A percentile compares a stretch with the other conserved stretches of the same genome.
These are phyloP conservation scores for Ascaphus truei DNA, from an alignment of 2,113 vertebrate species.

Conservation along the genomic window DNA sequence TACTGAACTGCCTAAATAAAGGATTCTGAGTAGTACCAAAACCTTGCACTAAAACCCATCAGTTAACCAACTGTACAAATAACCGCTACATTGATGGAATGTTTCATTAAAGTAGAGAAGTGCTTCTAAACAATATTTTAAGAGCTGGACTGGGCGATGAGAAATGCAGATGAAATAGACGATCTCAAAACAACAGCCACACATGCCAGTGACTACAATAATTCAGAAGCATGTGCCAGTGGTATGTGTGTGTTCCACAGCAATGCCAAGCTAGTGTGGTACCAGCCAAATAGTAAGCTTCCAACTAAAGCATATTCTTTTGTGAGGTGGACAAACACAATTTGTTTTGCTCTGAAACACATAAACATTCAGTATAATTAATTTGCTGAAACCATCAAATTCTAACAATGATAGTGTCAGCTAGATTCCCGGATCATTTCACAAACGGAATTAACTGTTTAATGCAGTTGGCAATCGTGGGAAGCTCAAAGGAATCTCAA, in stretches of 20 bases:
- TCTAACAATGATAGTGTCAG: not conserved
- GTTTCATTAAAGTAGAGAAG: too few relatives aligned
- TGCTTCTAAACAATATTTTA: too few relatives aligned
- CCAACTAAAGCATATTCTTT: slow-evolving; percentile 8
- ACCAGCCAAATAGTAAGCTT: not conserved
- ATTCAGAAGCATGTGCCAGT: slow-evolving; percentile 3
- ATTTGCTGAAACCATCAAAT: not conserved
- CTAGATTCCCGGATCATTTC: not conserved
- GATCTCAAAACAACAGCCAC: not conserved
- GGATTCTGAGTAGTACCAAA: too few relatives aligned
- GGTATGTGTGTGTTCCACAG: not conserved
- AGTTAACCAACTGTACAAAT: too few relatives aligned
- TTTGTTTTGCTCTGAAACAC: not conserved
- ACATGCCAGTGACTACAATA: slow-evolving; percentile 1
- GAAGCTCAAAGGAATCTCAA: too few relatives aligned
- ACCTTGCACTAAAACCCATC: too few relatives aligned
- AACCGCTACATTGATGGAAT: too few relatives aligned
- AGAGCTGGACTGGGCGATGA: not conserved
- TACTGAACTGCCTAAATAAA: too few relatives aligned
- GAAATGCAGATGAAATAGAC: not conserved
- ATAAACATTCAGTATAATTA: not conserved
- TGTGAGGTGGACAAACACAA: not conserved
- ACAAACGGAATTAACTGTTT: too few relatives aligned
- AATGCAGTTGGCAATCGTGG: too few relatives aligned
- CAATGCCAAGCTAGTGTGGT: slow-evolving; percentile 3